Percentiles rank a stretch among this genome's conserved stretches.
Conservation (phyloP, 2,797 vertebrate species). For the Apogon hyalosoma region DNA sequence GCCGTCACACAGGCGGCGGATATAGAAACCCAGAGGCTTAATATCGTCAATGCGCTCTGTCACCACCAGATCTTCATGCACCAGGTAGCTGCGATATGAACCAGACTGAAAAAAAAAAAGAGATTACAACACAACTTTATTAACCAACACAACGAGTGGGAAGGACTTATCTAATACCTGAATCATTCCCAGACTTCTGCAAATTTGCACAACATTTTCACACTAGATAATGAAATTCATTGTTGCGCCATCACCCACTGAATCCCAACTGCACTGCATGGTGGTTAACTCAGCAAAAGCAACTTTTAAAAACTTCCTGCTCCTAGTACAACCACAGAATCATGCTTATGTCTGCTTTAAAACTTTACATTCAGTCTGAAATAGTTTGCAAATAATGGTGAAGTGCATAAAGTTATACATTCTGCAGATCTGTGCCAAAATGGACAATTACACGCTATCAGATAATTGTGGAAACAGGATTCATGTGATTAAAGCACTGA, state of each 20-base stretch:
- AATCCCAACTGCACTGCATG: background rate
- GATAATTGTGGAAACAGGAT: background rate
- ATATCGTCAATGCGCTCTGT: slow-evolving; percentile 92
- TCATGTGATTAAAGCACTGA: slow-evolving; percentile 21
- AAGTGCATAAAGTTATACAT: no score
- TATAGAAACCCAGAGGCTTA: slow-evolving; percentile 91
- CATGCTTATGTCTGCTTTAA: background rate
- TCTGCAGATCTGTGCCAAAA: no score
- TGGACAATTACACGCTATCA: no score
- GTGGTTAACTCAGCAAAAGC: background rate
- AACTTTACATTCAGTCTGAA: background rate
- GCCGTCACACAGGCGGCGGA: slow-evolving; percentile 91
- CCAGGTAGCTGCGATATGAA: slow-evolving; percentile 91
- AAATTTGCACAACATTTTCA: slow-evolving; percentile 1
- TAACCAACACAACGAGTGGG: background rate
- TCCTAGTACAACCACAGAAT: no score
- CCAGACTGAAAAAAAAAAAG: slow-evolving; percentile 82
- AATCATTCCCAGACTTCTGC: slow-evolving; percentile 18
- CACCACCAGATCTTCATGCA: slow-evolving; percentile 94
- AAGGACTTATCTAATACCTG: background rate
- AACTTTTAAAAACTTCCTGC: no score
- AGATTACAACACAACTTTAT: background rate
- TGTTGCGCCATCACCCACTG: slow-evolving; percentile 4
- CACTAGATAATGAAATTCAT: background rate
- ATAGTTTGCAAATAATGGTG: no score